These are phyloP conservation scores for Sacculina carcini DNA, from an alignment of 2,888 invertebrate genomes.

Conservation along the genomic window DNA sequence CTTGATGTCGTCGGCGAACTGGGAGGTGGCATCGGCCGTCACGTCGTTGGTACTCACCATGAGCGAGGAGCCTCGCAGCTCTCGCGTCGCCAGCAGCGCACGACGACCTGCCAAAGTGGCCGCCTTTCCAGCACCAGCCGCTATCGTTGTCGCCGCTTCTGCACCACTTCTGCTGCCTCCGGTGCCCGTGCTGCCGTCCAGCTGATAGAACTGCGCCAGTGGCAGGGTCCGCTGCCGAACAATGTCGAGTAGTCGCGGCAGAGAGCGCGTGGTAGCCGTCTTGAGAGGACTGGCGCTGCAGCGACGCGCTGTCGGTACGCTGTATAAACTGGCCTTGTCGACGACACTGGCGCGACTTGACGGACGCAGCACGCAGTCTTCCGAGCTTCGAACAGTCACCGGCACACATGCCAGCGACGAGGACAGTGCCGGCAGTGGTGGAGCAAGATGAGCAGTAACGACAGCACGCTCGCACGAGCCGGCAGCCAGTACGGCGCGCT, in stretches of 20 bases:
- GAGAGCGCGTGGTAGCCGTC: too few species aligned
- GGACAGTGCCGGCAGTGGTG: too few species aligned
- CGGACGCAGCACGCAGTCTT: not conserved
- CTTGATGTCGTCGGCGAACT: not conserved
- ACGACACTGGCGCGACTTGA: not conserved
- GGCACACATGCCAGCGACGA: too few species aligned
- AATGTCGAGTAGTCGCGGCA: too few species aligned
- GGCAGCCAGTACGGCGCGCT: too few species aligned
- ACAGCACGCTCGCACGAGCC: too few species aligned
- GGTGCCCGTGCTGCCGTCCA: not conserved
- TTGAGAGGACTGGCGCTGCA: not conserved
- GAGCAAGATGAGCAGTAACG: too few species aligned
- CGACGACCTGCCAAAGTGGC: not conserved
- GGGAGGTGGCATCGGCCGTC: constrained; percentile 42
- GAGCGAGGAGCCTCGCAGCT: constrained; percentile 37
- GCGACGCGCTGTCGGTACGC: not conserved
- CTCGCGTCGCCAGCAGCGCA: not conserved
- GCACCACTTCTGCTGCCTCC: not conserved
- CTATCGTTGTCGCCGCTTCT: not conserved
- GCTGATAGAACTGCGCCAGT: not conserved
- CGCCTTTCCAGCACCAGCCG: not conserved
- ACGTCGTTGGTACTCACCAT: constrained; percentile 46
- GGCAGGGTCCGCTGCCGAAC: not conserved
- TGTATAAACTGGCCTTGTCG: not conserved
- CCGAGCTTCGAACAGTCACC: too few species aligned